Base-by-base conservation (phyloP, 1,140 invertebrate species). In the Drosophila triauraria region DNA sequence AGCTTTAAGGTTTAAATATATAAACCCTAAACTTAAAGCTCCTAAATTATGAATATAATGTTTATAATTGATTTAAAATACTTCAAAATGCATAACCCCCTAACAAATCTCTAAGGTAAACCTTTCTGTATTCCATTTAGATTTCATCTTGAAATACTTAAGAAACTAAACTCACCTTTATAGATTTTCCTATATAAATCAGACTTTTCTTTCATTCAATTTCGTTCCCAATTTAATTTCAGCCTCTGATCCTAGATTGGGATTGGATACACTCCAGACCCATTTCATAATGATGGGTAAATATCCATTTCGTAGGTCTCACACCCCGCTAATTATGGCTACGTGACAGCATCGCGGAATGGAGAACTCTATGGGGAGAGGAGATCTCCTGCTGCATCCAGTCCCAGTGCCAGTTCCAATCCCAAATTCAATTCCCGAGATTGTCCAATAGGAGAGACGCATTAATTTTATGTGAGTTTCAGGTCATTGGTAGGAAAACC, bases 401-500 rank as follows among this genome's bases (percentile, higher is more conserved):
- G 35, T 38, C 10, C 10, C 35, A 35, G 35, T 38, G 4, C 35
- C 35, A 38, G 20, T 40, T 9, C 8, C 35, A 23, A 15, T 25
- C 35, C 53, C 35, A 15, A 38, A 47, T 25, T 3, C 47, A 54
- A 46, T 47, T 23, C 53, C 35, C 30, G 27, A 64, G 53, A 56
- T 53, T 75, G 56, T 69, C 78, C 84, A 88, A 88, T 88, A 63
- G 61, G 58, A 88, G 80, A 67, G 71, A 64, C 57, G 74, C 85
- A 63, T 80, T 87, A 77, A 87, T 88, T 84, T 84, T 59, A 78
- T 71, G 78, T 47, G 68, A 27, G 42, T 68, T 72, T 46, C 65
- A 75, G 80, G 65, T 83, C 80, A 88, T 84, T 90, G 85, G 85
- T 83, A 59, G 77, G 56, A 75, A 83, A 83, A 72, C 71, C 61